Evolutionary conservation across 2,888 invertebrate genomes (phyloP).

Genomic region (Eugnorisma glareosa): DNA sequence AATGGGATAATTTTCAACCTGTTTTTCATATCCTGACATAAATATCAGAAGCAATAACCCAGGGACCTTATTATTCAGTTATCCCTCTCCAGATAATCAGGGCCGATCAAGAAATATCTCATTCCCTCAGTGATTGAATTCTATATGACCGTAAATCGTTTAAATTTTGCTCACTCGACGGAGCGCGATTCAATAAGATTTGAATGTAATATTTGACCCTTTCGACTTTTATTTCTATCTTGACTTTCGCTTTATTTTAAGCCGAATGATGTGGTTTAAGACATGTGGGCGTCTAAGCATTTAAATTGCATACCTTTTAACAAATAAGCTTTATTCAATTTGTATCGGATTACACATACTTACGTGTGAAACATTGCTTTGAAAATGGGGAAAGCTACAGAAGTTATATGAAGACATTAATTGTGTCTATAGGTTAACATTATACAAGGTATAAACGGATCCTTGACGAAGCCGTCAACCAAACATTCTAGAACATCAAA

Average conservation of each 20-base stretch:
- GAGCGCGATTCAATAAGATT: slow-evolving; percentile 66
- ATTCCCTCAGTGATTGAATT: slow-evolving; percentile 60
- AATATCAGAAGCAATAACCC: slow-evolving; percentile 45
- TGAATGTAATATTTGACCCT: slow-evolving; percentile 59
- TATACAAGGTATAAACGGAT: too few species aligned
- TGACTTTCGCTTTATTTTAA: slow-evolving; percentile 57
- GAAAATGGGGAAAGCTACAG: background rate
- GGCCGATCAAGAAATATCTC: slow-evolving; percentile 46
- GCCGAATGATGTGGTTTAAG: slow-evolving; percentile 34
- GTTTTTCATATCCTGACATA: slow-evolving; percentile 3
- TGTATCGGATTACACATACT: background rate
- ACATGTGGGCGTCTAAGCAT: slow-evolving; percentile 14
- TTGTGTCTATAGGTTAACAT: too few species aligned
- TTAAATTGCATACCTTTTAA: slow-evolving; percentile 21
- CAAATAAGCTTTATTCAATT: slow-evolving; percentile 24
- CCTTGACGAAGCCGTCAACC: too few species aligned
- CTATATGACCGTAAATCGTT: slow-evolving; percentile 59
- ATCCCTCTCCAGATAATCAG: slow-evolving; percentile 49
- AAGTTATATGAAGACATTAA: background rate
- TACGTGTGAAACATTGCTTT: background rate
- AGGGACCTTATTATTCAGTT: slow-evolving; percentile 55
- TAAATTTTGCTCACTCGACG: slow-evolving; percentile 53
- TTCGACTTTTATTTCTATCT: slow-evolving; percentile 45
- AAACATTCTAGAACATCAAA: too few species aligned
- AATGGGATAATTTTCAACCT: background rate